phyloP scores from a whole-genome alignment of 2,888 invertebrate species.

The Drosophila pegasa region DNA sequence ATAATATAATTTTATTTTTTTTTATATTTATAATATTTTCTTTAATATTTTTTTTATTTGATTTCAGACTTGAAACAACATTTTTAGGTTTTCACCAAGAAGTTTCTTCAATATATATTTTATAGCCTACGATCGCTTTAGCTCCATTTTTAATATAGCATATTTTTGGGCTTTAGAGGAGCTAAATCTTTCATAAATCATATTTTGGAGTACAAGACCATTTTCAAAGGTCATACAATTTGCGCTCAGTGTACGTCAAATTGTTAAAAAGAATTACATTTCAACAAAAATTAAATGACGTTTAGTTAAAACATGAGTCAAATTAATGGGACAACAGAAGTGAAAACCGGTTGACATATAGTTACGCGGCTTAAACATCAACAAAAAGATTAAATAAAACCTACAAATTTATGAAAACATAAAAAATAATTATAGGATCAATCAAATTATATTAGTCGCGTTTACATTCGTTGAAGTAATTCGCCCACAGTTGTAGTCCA shows the following conservation, averaged over 20 bases:
- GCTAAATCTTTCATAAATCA: neutral
- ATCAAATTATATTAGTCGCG: neutral
- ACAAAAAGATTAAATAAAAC: conserved; percentile 5
- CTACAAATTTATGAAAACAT: neutral
- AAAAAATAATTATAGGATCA: conserved; percentile 19
- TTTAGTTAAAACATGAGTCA: conserved; percentile 19
- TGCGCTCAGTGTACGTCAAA: neutral
- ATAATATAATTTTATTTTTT: too few relatives aligned
- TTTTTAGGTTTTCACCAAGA: too few relatives aligned
- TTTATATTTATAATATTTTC: too few relatives aligned
- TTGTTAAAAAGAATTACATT: conserved; percentile 2
- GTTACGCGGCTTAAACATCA: neutral
- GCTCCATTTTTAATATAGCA: neutral
- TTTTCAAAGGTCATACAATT: neutral
- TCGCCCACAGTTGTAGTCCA: conserved; percentile 4
- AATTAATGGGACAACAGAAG: conserved; percentile 20
- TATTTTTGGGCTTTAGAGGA: conserved; percentile 11
- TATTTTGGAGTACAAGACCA: neutral
- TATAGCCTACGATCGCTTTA: neutral
- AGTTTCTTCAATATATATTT: neutral
- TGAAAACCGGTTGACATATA: conserved; percentile 28
- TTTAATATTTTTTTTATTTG: too few relatives aligned
- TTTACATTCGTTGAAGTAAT: neutral
- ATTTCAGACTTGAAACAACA: too few relatives aligned
- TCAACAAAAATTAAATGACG: conserved; percentile 1